Evolutionary conservation across 2,797 vertebrate genomes (phyloP), one percentile per base, ranked within the genome.

Genomic region (Borostomias antarcticus): DNA sequence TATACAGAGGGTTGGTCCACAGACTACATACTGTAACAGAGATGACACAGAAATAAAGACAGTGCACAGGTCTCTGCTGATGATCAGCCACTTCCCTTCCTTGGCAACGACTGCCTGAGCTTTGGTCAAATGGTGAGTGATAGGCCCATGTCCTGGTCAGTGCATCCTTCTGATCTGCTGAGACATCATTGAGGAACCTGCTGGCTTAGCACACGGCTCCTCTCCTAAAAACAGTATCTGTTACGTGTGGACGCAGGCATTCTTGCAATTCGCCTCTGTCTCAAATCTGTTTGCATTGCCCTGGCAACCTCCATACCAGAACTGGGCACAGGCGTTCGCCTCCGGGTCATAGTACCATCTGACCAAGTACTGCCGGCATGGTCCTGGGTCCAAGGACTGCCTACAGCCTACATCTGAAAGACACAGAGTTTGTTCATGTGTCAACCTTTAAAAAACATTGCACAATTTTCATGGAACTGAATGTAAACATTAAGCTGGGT

Each of bases 221-320:
- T 51, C 21, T 28, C 57, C n/a, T 13, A 17, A 37, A 13, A 11
- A 25, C 10, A 57, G 26, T 61, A 28, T 60, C 33, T 65, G 77
- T 83, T 90, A 90, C 64, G 78, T 88, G 58, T 81, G 78, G 9
- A 83, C 40, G 4, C 95, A 97, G 66, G 74, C 67, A 19, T 79
- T 81, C 75, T 4, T 82, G 85, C 95, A 96, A 32, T 79, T 77
- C n/a, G 79, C 68, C 72, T 94, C 90, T 0, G 88, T 92, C 62
- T 94, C 84, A 86, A 95, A 97, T 70, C 92, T 93, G 37, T 97
- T 98, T 68, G 62, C 66, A 40, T 89, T 95, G 62, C 94, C 95
- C 7, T 86, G 66, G 57, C 95, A 98, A 47, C 93, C 92, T 53
- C 96, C 93, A 0, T 89, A 98, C 95, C 95, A 97, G 89, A 96